Conservation (phyloP, 2,113 vertebrate species). For the Coracopsis vasa region DNA sequence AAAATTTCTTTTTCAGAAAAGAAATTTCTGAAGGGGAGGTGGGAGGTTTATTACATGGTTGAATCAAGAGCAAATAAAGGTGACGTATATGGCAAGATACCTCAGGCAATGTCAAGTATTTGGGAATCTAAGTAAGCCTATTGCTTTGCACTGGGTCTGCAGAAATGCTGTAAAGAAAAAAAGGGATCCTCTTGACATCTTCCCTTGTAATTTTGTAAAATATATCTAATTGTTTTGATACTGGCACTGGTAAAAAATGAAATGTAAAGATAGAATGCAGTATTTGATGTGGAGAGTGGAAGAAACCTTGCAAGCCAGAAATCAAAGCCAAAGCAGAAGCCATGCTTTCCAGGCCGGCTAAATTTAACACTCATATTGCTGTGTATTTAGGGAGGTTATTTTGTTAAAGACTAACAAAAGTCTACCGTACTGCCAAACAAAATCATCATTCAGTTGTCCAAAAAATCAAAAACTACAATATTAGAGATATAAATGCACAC, state of each 20-base stretch:
- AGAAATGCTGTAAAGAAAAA: neutral
- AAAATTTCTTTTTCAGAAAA: neutral
- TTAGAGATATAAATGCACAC: neutral
- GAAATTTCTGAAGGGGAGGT: neutral
- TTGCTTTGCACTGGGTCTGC: neutral
- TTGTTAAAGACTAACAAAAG: neutral
- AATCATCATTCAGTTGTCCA: constrained; percentile 2
- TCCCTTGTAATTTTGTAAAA: neutral
- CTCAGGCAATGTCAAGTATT: neutral
- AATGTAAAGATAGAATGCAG: neutral
- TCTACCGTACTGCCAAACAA: neutral
- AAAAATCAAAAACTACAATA: constrained; percentile 8
- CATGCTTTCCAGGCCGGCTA: neutral
- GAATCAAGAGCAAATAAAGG: neutral
- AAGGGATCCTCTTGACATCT: neutral
- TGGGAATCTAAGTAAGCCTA: neutral
- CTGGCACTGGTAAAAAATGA: neutral
- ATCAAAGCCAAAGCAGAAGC: constrained; percentile 23
- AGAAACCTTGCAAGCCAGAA: neutral
- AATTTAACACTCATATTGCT: neutral
- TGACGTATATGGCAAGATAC: neutral
- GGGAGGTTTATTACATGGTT: neutral
- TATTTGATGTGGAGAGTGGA: neutral
- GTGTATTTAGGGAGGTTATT: neutral
- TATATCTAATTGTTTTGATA: neutral